Evolutionary conservation across 1,140 invertebrate species (phyloP), one percentile per base, ranked within the genome.

Genomic region (Gonatopus flavifemur): DNA sequence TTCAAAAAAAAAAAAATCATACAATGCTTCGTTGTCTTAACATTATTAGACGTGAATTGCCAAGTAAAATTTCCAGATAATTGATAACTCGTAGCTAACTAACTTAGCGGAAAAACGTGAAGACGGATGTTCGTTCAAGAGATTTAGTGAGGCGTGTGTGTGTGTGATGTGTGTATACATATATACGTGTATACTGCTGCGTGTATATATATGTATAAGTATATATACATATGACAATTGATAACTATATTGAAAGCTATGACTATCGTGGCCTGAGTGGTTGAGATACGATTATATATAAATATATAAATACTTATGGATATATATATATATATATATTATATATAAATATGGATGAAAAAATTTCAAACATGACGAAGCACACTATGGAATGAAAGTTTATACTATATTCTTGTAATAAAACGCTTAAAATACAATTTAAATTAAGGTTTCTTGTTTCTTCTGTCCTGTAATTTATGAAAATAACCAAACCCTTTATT

Each of bases 381-480:
- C 43, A 50, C 49, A 55, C 45, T 53, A 55, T 49, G 48, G 57
- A 60, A 43, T 55, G 57, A 75, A 70, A 72, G 64, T 78, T 78
- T 77, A 77, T 78, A 77, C 74, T 78, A 74, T 78, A 78, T 78
- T 78, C 64, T 78, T 78, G 64, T 76, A 78, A 78, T 78, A 78
- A 78, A 78, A 74, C 48, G 47, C 55, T 61, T 60, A 72, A 55
- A 62, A 55, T 45, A 45, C 44, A 52, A 42, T n/a, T n/a, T n/a
- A n/a, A n/a, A n/a, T n/a, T n/a, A n/a, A n/a, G n/a, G n/a, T n/a
- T n/a, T n/a, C n/a, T n/a, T n/a, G n/a, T n/a, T n/a, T n/a, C n/a
- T n/a, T n/a, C n/a, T n/a, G n/a, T n/a, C n/a, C n/a, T n/a, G n/a
- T n/a, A n/a, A n/a, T n/a, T n/a, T n/a, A n/a, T n/a, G n/a, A n/a